These are phyloP conservation scores for Helostoma temminkii DNA, from an alignment of 2,797 vertebrate genomes.

Conservation along the genomic window DNA sequence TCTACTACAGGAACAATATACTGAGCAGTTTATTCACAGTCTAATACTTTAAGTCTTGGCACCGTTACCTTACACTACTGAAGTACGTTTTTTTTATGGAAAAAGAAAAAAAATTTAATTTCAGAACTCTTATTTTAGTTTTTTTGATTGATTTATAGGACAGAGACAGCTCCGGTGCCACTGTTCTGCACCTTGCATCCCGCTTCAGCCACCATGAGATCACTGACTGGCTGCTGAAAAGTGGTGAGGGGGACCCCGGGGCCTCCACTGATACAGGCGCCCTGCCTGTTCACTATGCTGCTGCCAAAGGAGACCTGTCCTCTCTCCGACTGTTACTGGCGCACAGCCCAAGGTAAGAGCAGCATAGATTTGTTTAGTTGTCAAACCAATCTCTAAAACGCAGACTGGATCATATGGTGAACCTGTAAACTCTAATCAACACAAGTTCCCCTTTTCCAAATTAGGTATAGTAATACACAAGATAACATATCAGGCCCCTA, in stretches of 20 bases:
- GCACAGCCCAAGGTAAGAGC: constrained; percentile 92
- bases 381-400: not conserved
- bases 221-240: constrained; percentile 92
- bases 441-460: not conserved
- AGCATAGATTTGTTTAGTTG: constrained; percentile 2
- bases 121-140: not conserved
- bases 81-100: too few species aligned
- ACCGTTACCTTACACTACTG: not conserved
- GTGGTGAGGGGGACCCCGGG: constrained; percentile 88
- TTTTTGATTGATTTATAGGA: constrained; percentile 80
- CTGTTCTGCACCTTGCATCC: constrained; percentile 93
- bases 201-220: constrained; percentile 96
- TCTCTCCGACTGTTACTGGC: constrained; percentile 90
- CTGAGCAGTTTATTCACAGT: too few species aligned
- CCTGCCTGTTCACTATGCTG: constrained; percentile 93
- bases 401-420: not conserved
- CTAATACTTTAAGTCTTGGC: not conserved
- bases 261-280: constrained; percentile 91
- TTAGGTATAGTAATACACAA: not conserved
- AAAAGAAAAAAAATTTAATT: not conserved
- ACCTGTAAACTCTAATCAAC: not conserved
- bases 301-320: constrained; percentile 96
- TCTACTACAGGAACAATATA: not conserved
- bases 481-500: too few species aligned
- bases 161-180: constrained; percentile 95